Evolutionary conservation across 1,140 invertebrate species (phyloP), one percentile per base, ranked within the genome.

Genomic region (Bombus confusus): DNA sequence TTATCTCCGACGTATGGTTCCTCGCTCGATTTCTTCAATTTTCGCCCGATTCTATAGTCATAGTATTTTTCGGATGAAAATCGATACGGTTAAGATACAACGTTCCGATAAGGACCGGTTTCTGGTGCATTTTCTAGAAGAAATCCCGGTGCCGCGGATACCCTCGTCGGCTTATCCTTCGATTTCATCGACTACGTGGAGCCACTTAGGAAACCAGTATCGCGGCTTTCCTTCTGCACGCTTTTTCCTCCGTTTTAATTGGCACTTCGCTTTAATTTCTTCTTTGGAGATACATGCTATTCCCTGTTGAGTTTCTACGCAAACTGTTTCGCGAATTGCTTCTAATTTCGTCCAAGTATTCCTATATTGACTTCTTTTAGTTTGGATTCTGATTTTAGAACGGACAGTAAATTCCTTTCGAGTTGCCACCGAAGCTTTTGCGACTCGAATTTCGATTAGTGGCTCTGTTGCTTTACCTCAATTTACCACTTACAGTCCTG

Each of bases 101-200:
- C 31, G 74, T 3, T 47, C 12, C n/a, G 64, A 84, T 52, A 57
- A 22, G 37, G 28, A 28, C 43, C 47, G 25, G 8, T 18, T 57
- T n/a, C 15, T 22, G 22, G 8, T 34, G 64, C n/a, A 12, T 76
- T 28, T 37, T 22, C 2, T 3, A 8, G 22, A 3, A 18, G 62
- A 77, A 57, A 83, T 43, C 22, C 73, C 1, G 12, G 15, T 57
- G 47, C 69, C 64, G 6, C 73, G 9, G 34, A 3, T 52, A 34
- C 43, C 76, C 31, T 22, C 31, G 31, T 25, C 13, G 28, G 22
- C 39, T 83, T 83, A 83, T 69, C 64, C 12, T 69, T 64, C 6
- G n/a, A 25, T 59, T 39, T 43, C 12, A 13, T 15, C 28, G 15
- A 1, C n/a, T 15, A 64, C 43, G 41, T 22, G 18, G 52, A 39